Percentiles rank a stretch among this genome's conserved stretches.
phyloP scores from a whole-genome alignment of 2,113 vertebrate species.

The Chloroceryle aenea region DNA sequence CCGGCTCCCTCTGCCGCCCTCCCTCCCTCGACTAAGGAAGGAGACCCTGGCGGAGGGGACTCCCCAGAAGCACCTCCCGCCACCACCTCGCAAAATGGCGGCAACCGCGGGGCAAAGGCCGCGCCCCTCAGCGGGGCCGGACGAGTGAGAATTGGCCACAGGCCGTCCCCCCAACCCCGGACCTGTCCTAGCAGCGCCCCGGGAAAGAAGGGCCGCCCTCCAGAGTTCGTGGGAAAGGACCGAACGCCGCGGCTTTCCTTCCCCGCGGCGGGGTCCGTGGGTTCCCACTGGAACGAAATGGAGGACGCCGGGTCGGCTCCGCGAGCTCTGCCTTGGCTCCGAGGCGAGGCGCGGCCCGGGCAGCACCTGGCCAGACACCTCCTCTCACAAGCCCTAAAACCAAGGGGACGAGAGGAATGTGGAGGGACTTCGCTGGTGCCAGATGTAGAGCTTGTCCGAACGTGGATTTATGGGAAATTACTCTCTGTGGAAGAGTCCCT shows the following conservation, averaged over 20 bases:
- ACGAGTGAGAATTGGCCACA: not conserved
- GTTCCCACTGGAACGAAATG: not conserved
- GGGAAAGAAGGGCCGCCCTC: not conserved
- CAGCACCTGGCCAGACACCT: fast-evolving
- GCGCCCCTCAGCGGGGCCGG: not conserved
- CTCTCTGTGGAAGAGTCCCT: not conserved
- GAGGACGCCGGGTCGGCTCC: not conserved
- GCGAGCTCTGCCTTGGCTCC: fast-evolving
- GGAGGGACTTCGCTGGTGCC: not conserved
- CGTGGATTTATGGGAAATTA: not conserved
- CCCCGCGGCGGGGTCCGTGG: fast-evolving
- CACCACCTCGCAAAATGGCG: not conserved
- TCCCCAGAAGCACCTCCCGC: not conserved
- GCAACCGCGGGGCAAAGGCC: fast-evolving
- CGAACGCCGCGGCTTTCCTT: fast-evolving
- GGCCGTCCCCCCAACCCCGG: too few relatives aligned
- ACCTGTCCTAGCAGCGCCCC: not conserved
- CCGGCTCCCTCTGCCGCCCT: not conserved
- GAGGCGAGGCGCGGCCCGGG: not conserved
- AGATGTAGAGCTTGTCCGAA: not conserved
- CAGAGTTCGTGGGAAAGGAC: not conserved
- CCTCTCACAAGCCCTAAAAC: not conserved
- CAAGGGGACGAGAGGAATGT: fast-evolving
- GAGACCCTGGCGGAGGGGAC: fast-evolving
- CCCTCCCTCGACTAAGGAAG: not conserved